These are phyloP conservation scores for Anaspis maculata DNA, from an alignment of 2,888 invertebrate genomes.

Conservation along the genomic window DNA sequence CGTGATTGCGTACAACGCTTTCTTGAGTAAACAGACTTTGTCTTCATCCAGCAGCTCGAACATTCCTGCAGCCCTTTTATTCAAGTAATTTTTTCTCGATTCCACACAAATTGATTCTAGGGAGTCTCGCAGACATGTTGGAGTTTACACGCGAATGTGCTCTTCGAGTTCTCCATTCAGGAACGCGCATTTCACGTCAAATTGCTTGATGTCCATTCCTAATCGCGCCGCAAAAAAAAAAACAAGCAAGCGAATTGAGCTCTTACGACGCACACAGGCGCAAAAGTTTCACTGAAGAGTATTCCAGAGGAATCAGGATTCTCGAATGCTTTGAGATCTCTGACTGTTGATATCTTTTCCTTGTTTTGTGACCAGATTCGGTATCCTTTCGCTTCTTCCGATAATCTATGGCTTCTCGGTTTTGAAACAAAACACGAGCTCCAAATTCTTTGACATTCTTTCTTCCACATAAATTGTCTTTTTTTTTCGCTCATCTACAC, in stretches of 20 bases:
- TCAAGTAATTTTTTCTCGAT: neutral
- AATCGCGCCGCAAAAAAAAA: neutral
- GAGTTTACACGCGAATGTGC: neutral
- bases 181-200: neutral
- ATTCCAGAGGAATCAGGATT: too few species aligned
- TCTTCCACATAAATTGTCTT: too few species aligned
- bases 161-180: neutral
- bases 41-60: neutral
- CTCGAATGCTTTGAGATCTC: too few species aligned
- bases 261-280: neutral
- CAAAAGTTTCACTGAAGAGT: neutral
- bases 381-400: too few species aligned
- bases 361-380: too few species aligned
- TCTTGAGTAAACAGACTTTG: neutral
- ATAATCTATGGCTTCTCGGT: too few species aligned
- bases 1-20: neutral
- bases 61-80: neutral
- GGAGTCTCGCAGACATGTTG: neutral
- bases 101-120: neutral
- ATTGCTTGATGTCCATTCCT: neutral
- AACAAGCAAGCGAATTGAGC: neutral
- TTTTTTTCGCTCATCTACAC: too few species aligned
- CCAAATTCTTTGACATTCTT: too few species aligned
- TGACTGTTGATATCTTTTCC: too few species aligned
- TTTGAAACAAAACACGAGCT: too few species aligned